Percentiles rank a stretch among this genome's conserved stretches.
Conservation (phyloP, 35 echinoderm and acorn worm species). For the Strongylocentrotus purpuratus region DNA sequence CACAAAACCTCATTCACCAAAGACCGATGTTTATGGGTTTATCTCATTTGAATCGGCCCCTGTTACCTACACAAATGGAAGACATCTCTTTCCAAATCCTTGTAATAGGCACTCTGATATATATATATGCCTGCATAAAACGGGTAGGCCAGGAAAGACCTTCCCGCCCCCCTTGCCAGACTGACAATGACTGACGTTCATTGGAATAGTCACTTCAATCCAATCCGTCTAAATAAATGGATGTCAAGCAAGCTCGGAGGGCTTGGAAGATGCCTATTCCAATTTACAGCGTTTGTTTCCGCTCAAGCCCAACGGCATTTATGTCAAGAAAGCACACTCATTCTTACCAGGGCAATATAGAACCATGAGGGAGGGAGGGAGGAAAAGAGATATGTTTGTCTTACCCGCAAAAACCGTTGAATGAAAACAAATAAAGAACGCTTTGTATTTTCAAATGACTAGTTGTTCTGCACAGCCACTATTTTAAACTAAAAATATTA, state of each 20-base stretch:
- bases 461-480: neutral
- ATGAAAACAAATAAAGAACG: neutral
- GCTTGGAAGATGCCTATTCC: neutral
- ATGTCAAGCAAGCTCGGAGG: neutral
- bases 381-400: neutral
- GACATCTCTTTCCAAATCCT: neutral
- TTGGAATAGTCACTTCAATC: slow-evolving; percentile 31
- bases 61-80: too few relatives aligned
- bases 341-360: neutral
- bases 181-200: slow-evolving; percentile 27
- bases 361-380: neutral
- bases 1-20: too few relatives aligned
- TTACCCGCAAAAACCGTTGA: neutral
- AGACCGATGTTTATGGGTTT: too few relatives aligned
- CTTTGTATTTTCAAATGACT: too few relatives aligned
- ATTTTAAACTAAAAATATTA: neutral
- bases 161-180: neutral
- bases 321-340: slow-evolving; percentile 10
- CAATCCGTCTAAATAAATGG: slow-evolving; percentile 32
- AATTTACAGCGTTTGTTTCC: neutral
- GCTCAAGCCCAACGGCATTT: neutral
- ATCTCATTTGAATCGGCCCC: too few relatives aligned
- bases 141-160: neutral
- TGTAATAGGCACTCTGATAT: neutral
- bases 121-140: neutral